Conservation (phyloP, 2,888 invertebrate species). For the Erebia ligea region DNA sequence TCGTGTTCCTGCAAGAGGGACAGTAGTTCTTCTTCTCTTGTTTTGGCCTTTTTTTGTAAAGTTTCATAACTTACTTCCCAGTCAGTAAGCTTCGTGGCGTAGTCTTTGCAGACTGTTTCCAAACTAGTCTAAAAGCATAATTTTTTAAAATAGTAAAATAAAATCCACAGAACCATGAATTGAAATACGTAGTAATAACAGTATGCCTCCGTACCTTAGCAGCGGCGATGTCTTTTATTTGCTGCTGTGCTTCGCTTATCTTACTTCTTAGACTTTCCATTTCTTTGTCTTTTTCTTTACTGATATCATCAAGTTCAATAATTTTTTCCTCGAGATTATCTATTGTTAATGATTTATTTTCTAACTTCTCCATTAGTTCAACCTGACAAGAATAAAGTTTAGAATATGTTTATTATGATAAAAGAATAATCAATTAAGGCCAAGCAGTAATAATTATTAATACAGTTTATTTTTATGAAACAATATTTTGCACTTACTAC, state of each 20-base stretch:
- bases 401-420: too few relatives aligned
- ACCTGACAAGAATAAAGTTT: conserved; percentile 51
- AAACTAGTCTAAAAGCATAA: conserved; percentile 54
- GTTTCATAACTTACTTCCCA: conserved; percentile 80
- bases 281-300: conserved; percentile 61
- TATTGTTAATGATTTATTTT: conserved; percentile 57
- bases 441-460: background rate
- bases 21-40: conserved; percentile 81
- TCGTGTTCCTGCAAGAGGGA: conserved; percentile 68
- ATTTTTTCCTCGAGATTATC: conserved; percentile 62
- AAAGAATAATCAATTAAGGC: background rate
- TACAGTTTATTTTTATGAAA: background rate
- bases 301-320: conserved; percentile 48
- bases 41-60: conserved; percentile 75
- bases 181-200: background rate
- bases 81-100: conserved; percentile 66
- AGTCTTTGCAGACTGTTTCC: conserved; percentile 56
- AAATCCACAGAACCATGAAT: background rate
- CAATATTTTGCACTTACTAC: conserved; percentile 55
- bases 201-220: conserved; percentile 40
- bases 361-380: conserved; percentile 73
- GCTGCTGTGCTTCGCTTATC: conserved; percentile 46
- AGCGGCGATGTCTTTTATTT: conserved; percentile 41
- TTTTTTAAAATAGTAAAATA: background rate
- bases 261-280: conserved; percentile 55